Percentiles rank a stretch among this genome's conserved stretches.
These are phyloP conservation scores for Aphelocoma californica DNA, from an alignment of 2,797 vertebrate species.

Conservation along the genomic window DNA sequence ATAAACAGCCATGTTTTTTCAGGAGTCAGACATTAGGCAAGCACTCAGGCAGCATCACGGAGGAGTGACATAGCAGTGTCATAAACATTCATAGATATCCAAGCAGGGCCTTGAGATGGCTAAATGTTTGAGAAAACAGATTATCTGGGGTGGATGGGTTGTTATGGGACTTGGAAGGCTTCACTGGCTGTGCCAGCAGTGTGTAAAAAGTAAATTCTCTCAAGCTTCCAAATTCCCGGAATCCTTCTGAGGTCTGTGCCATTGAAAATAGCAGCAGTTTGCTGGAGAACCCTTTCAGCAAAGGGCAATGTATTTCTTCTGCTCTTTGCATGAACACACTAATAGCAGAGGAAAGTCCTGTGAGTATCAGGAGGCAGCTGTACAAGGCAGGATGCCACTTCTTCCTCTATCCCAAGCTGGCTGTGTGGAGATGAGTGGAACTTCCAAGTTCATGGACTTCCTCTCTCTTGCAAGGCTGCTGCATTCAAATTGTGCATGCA, in stretches of 20 bases:
- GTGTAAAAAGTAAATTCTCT: neutral
- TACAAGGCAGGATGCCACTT: neutral
- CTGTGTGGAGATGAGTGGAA: neutral
- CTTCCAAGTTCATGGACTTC: neutral
- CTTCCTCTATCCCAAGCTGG: neutral
- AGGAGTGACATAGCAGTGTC: conserved; percentile 63
- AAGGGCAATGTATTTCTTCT: neutral
- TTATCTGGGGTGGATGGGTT: conserved; percentile 42
- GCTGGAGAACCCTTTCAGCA: neutral
- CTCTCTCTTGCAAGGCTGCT: neutral
- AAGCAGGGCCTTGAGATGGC: conserved; percentile 35
- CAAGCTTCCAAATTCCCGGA: neutral
- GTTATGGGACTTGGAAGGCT: conserved; percentile 10
- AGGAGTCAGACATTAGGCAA: conserved; percentile 49
- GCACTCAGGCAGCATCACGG: neutral
- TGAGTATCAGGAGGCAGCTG: neutral
- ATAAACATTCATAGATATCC: conserved; percentile 65
- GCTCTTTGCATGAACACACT: neutral
- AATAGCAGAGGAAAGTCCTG: neutral
- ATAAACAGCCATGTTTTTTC: conserved; percentile 52
- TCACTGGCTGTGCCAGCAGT: neutral
- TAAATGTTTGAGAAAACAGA: conserved; percentile 8
- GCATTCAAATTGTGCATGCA: neutral
- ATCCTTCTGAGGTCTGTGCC: neutral
- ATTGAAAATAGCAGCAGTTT: conserved; percentile 19